Base-by-base conservation (phyloP, 2,797 vertebrate genomes). In the Enteromius paludinosus region DNA sequence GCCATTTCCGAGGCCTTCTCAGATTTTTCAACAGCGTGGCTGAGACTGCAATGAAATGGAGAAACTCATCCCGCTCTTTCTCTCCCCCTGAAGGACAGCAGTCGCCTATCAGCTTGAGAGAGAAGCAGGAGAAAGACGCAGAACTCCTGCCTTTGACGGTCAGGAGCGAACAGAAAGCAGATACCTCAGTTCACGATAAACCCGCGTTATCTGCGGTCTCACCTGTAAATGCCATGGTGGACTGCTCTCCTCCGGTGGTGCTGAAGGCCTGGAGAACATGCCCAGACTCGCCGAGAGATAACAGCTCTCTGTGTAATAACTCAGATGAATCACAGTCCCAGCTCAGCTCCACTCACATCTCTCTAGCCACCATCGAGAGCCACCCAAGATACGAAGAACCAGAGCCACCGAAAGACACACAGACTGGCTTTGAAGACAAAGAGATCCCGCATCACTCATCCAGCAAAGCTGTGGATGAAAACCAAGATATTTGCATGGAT, bases 11-110 rank as follows among this genome's bases (percentile, higher is more conserved):
- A 4, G 95, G 96, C 0, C 89, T 97, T 0, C 92, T 96, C 81
- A 95, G 93, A 84, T 97, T 98, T 91, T 95, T 99, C n/a, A 97
- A 88, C 90, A 96, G 90, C 0, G 78, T 98, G 88, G 96, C 96
- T 0, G 95, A 95, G 87, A 95, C 94, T 0, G 96, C 96, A 28
- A 92, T 94, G 86, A 97, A 96, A 81, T 97, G 96, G 94, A 91
- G 94, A 79, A 95, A 94, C 64, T 95, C 96, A 9, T 94, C 97
- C 0, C 94, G 91, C 69, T 93, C 94, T 0, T 96, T 96, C 79
- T 94, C 95, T 41, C 94, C 93, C 78, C 92, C 94, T 9, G 94
- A 95, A 20, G 95, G 92, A n/a, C 95, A 96, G 43, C 90, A 83
- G 47, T 91, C 88, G 15, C 91, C 92, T 3, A 82, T 91, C 77